phyloP scores from a whole-genome alignment of 2,113 vertebrate genomes.

The Erinaceus europaeus region DNA sequence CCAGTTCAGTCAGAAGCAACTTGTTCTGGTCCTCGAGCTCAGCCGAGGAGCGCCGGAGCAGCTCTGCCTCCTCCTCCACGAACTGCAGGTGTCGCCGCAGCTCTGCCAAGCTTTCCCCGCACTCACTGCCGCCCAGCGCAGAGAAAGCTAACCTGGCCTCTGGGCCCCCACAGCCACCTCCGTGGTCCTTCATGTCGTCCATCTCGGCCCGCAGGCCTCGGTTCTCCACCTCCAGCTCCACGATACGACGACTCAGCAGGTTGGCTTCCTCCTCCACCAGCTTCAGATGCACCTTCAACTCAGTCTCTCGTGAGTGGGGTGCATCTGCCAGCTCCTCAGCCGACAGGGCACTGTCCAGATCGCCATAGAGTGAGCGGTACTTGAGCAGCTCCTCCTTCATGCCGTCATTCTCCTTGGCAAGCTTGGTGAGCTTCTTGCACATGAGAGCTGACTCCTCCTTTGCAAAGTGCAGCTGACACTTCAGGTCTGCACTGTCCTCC shows the following conservation, averaged over 20 bases:
- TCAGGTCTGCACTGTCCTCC: conserved; percentile 96
- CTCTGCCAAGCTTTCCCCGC: conserved; percentile 90
- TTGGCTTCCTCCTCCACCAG: conserved; percentile 99
- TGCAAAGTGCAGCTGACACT: conserved; percentile 98
- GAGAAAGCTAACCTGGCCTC: conserved; percentile 79
- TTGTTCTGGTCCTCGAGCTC: conserved; percentile 99
- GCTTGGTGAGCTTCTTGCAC: conserved; percentile 98
- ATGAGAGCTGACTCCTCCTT: conserved; percentile 98
- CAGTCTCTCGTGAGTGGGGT: conserved; percentile 94
- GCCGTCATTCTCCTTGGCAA: conserved; percentile 95
- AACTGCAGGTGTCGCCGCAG: conserved; percentile 97
- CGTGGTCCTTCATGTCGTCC: conserved; percentile 92
- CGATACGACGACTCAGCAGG: conserved; percentile 94
- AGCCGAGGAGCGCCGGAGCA: conserved; percentile 92
- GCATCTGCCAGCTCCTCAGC: conserved; percentile 94
- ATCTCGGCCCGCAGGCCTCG: conserved; percentile 95
- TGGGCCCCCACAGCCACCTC: conserved; percentile 79
- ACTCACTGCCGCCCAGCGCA: conserved; percentile 79
- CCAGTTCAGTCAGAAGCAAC: conserved; percentile 93
- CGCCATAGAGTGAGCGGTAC: conserved; percentile 92
- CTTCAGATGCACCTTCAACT: conserved; percentile 94
- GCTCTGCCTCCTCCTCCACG: conserved; percentile 97
- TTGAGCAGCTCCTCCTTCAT: conserved; percentile 97
- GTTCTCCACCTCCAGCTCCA: conserved; percentile 99
- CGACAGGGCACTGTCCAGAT: conserved; percentile 91